Conservation (phyloP, 2,113 vertebrate genomes). For the Merops nubicus region DNA sequence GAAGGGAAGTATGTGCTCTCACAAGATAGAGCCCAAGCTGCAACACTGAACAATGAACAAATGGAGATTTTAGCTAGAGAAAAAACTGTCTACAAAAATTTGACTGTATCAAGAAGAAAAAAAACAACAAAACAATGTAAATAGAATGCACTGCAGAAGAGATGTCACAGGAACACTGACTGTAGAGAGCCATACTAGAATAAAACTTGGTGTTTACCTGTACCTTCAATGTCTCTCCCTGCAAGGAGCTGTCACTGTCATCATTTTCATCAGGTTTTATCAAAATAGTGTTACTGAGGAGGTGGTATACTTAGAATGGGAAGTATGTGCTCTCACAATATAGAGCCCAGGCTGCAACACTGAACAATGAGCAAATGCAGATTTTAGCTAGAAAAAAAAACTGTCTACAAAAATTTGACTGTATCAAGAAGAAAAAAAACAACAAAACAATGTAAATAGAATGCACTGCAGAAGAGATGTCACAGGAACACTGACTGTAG, state of each 20-base stretch:
- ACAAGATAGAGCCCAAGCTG: not conserved
- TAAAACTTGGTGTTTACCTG: slow-evolving; percentile 99
- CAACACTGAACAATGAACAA: not conserved
- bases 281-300: slow-evolving; percentile 97
- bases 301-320: too few relatives aligned
- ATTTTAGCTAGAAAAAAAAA: not conserved
- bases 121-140: not conserved
- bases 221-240: slow-evolving; percentile 99
- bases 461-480: not conserved
- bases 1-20: not conserved
- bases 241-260: slow-evolving; percentile 99
- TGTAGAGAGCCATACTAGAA: slow-evolving; percentile 78
- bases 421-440: not conserved
- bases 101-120: not conserved
- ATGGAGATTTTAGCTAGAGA: not conserved
- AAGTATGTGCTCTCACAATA: not conserved
- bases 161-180: slow-evolving; percentile 37
- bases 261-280: slow-evolving; percentile 95
- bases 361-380: not conserved
- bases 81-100: not conserved
- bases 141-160: not conserved
- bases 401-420: not conserved
- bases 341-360: not conserved
- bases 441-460: not conserved
- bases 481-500: slow-evolving; percentile 56